Base-by-base conservation (phyloP, 2,797 vertebrate species). In the Danio albolineatus region DNA sequence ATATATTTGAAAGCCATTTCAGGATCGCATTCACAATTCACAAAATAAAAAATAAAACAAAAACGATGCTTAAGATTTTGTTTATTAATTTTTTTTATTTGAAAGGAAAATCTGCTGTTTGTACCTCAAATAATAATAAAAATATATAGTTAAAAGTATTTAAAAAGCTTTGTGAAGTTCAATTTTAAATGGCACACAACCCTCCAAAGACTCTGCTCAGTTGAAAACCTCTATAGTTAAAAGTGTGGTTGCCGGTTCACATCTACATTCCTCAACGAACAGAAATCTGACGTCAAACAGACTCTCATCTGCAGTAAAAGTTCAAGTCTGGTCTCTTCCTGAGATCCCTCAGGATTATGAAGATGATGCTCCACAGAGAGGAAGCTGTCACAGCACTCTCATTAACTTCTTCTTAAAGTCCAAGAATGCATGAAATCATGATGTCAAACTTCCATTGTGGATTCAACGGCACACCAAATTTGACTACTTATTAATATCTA, bases 401-500 rank as follows among this genome's bases (percentile, higher is more conserved):
- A 64, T 54, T 41, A 53, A 65, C 48, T 64, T 1, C 6, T 38
- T 65, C 54, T 59, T 60, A n/a, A 70, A 17, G 44, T 62, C 28
- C 57, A 79, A 43, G 59, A 51, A 72, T 39, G 28, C 57, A 62
- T 48, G 48, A 14, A 53, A 51, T 76, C 74, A 38, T 48, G 6
- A 48, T 38, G 51, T 71, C 60, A 64, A 36, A 69, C 16, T 54
- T 73, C 69, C 38, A 7, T 16, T 48, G 51, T 76, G 21, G 44
- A 53, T 80, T 77, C 60, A 39, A 74, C 53, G 41, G n/a, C 36
- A 66, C 43, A 59, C 10, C 21, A 43, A 19, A 61, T 75, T 28
- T 67, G 21, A 19, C 16, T 54, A 69, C 5, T 67, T 79, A 70
- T 64, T 53, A 77, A 74, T 51, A 39, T 61, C 38, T 67, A 74